Evolutionary conservation across 2,113 vertebrate genomes (phyloP), one percentile per base, ranked within the genome.

Genomic region (Callospermophilus lateralis): DNA sequence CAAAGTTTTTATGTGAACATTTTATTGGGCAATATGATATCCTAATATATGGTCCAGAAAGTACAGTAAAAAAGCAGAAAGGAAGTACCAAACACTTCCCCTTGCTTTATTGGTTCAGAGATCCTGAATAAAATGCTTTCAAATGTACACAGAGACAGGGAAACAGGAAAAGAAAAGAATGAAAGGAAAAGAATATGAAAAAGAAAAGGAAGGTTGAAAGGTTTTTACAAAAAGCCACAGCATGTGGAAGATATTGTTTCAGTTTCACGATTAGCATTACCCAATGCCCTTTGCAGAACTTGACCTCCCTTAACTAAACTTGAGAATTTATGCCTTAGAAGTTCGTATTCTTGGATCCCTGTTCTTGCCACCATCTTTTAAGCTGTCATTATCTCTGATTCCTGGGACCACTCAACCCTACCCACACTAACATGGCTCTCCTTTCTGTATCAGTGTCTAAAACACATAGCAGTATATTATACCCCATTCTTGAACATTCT

Each of bases 11-110:
- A 89, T 97, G 9, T 97, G 93, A 81, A 74, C 80, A 92, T 92
- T 97, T 96, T 97, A 97, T 97, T 96, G 70, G 58, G 89, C 79
- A 84, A 93, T 90, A 89, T 84, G 84, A 96, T 97, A 94, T 90
- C 81, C 79, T 97, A 95, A 93, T 96, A 91, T 95, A 65, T 84
- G 79, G 78, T 74, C 84, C 79, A 97, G 83, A 97, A 95, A 97
- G 58, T 91, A 93, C 9, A 96, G 80, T 97, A 87, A 97, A 96
- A 94, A 97, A 72, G 72, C 84, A 93, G 53, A 96, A 92, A 97
- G 94, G 94, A 97, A 97, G 90, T 90, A 88, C 89, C 65, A 93
- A 81, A 96, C 87, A 95, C 90, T 97, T 97, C 45, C 42, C 85
- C 10, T 90, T 26, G 51, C 79, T 95, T 97, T 96, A 95, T 88